phyloP scores from a whole-genome alignment of 2,113 vertebrate species.

The Daboia siamensis region DNA sequence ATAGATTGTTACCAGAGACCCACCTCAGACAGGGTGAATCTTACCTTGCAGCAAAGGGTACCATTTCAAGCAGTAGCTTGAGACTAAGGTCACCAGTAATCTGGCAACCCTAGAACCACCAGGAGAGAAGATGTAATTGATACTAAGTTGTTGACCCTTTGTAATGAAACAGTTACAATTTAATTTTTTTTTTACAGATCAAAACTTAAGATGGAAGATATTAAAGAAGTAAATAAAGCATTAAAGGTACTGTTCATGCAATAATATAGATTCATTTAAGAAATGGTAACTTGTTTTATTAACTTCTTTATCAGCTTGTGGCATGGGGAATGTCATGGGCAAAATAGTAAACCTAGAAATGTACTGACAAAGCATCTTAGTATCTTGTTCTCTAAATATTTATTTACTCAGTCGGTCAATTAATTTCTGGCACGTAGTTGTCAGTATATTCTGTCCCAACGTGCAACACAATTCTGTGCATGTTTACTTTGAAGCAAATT shows the following conservation, averaged over 20 bases:
- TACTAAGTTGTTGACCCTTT: neutral
- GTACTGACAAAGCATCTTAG: neutral
- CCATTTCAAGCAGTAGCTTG: neutral
- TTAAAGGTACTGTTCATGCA: constrained; percentile 81
- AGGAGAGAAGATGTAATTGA: neutral
- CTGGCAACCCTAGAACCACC: neutral
- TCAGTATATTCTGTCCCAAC: neutral
- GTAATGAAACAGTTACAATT: neutral
- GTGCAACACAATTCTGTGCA: neutral
- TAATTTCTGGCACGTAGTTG: neutral
- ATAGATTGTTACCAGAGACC: neutral
- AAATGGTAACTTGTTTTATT: neutral
- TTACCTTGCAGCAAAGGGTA: neutral
- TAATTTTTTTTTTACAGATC: constrained; percentile 74
- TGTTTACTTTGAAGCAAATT: neutral
- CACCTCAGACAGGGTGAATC: neutral
- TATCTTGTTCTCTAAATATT: neutral
- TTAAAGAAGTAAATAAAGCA: constrained; percentile 97
- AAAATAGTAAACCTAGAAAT: neutral
- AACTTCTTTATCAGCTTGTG: neutral
- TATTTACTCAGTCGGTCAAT: neutral
- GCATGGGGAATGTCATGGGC: neutral
- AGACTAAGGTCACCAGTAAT: neutral
- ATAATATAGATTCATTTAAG: neutral
- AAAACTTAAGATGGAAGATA: constrained; percentile 98